These are phyloP conservation scores for Temnothorax curvispinosus DNA, from an alignment of 1,140 invertebrate species.

Conservation along the genomic window DNA sequence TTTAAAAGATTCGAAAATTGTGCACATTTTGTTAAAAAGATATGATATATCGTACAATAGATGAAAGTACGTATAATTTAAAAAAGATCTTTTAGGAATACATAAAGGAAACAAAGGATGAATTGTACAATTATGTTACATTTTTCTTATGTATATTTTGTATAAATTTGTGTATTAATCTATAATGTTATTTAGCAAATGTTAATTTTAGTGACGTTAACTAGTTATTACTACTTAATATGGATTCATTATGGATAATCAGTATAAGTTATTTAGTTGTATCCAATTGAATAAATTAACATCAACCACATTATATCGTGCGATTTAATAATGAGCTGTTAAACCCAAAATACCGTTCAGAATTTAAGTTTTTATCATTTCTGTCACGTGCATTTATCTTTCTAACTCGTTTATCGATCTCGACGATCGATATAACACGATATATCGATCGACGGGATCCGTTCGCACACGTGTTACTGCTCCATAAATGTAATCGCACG, in stretches of 20 bases:
- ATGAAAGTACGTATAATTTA: neutral
- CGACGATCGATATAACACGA: neutral
- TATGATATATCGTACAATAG: too few relatives aligned
- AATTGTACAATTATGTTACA: neutral
- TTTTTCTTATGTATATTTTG: neutral
- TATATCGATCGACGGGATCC: conserved; percentile 18
- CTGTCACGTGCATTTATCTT: neutral
- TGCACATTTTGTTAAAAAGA: neutral
- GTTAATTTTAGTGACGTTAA: neutral
- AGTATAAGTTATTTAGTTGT: neutral
- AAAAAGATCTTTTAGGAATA: neutral
- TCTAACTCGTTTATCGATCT: neutral
- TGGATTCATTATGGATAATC: conserved; percentile 44
- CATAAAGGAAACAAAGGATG: neutral
- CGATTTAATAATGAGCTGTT: neutral
- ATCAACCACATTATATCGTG: neutral
- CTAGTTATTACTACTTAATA: conserved; percentile 20
- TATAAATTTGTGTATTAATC: neutral
- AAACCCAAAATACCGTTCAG: neutral
- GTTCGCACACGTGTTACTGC: neutral
- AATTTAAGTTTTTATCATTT: neutral
- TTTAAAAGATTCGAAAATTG: neutral
- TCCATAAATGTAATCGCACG: conserved; percentile 37
- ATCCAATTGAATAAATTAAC: conserved; percentile 16
- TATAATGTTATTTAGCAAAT: neutral